A percentile compares a stretch with the other conserved stretches of the same genome.
These are phyloP conservation scores for Drosophila niveifrons DNA, from an alignment of 2,888 invertebrate species.

Conservation along the genomic window DNA sequence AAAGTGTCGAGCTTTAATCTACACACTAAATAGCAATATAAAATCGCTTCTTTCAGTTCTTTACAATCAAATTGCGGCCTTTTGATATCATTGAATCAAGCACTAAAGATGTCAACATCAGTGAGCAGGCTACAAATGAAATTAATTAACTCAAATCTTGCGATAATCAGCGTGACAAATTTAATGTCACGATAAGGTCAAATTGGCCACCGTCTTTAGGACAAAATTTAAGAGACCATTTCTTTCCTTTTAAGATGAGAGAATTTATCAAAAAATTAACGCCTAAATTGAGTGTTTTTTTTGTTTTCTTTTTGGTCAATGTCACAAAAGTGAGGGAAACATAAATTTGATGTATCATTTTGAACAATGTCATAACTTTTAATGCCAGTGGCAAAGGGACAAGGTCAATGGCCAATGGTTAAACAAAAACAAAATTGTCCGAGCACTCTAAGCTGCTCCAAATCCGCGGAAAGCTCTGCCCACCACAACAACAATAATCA, in stretches of 20 bases:
- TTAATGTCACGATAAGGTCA: conserved; percentile 39
- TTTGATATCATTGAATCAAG: conserved; percentile 38
- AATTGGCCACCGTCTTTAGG: conserved; percentile 3
- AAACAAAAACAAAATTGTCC: conserved; percentile 29
- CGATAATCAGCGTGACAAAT: conserved; percentile 66
- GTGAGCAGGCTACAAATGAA: conserved; percentile 9
- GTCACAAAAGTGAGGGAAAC: conserved; percentile 21
- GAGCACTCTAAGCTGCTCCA: conserved; percentile 50
- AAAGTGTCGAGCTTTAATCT: background rate
- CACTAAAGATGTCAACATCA: conserved; percentile 44
- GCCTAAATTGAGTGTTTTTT: conserved; percentile 24
- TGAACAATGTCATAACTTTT: conserved; percentile 53
- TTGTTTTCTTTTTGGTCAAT: background rate
- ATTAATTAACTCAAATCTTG: conserved; percentile 59
- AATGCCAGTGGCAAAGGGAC: conserved; percentile 16
- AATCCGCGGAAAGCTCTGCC: conserved; percentile 70
- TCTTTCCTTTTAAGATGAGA: conserved; percentile 21
- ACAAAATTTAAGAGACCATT: conserved; percentile 11
- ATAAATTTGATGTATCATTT: conserved; percentile 54
- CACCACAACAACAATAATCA: conserved; percentile 69
- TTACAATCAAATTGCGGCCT: background rate
- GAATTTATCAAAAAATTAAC: conserved; percentile 68
- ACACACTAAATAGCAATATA: background rate
- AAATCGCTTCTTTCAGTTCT: background rate
- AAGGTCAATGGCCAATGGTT: conserved; percentile 57